Base-by-base conservation (phyloP, 2,888 invertebrate genomes). In the Augiades crinisus region DNA sequence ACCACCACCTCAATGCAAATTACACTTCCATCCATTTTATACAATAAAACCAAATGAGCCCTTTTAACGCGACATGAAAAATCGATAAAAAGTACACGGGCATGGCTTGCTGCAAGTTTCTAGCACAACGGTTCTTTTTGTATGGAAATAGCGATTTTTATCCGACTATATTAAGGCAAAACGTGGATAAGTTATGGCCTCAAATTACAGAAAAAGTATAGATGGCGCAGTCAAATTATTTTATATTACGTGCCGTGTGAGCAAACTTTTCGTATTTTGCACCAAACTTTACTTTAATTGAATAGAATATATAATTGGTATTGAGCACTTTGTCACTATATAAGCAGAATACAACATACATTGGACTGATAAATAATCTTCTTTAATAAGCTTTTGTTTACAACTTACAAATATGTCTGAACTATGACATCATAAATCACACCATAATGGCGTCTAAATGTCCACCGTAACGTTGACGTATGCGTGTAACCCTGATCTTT, bases 1-100 rank as follows among this genome's bases (percentile, higher is more conserved):
- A 83, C 85, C 87, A 77, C 76, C 74, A 72, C 72, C 78, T 81
- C 79, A 79, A 86, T 87, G 87, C 85, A 88, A 87, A 87, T 87
- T 85, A 84, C 78, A 81, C 80, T 81, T 78, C 80, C 79, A 84
- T 83, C 81, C 81, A 84, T 83, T 84, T 80, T 78, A 78, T 85
- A 84, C 81, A 87, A 85, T 85, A 84, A 85, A 85, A 80, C 82
- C 79, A 85, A 85, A 85, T 87, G 84, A 86, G 85, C 77, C 81
- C 84, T 85, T 85, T 87, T 83, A 86, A 84, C 84, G 84, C 83
- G 77, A 86, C 82, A 84, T 70, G 77, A 75, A 72, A 79, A 82
- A 84, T 87, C 85, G 80, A 86, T 86, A 82, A 78, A 83, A 77
- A 76, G 60, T 74, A 72, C 69, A 71, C 67, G 73, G 40, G 45